Base-by-base conservation (phyloP, 1,140 invertebrate species). In the Polyergus mexicanus region DNA sequence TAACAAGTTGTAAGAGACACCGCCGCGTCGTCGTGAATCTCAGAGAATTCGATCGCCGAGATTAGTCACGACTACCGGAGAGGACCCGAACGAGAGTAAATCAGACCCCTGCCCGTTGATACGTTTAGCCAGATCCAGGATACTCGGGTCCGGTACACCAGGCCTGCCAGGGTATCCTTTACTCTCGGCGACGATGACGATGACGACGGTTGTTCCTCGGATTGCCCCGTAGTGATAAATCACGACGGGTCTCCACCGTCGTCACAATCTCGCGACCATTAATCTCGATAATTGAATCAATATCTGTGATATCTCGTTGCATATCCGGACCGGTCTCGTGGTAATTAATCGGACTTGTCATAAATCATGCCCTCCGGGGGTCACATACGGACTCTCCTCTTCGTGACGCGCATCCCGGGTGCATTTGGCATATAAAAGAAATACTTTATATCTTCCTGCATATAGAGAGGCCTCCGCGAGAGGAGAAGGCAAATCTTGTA, bases 261-360 rank as follows among this genome's bases (percentile, higher is more conserved):
- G 89, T 92, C 91, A 66, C 88, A 89, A 88, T 88, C 85, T 83
- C 44, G 60, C 77, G 51, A 72, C 90, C 88, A 92, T 92, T 92
- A 92, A 92, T 92, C 92, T 93, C 91, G 87, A 91, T 92, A 92
- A 93, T 92, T 91, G 91, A 93, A 92, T 93, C 91, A 92, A 93
- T 92, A 93, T 92, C 87, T 75, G 88, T 86, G 87, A 86, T 91
- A 91, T 84, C 88, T 88, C 78, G 62, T 85, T 85, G 86, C 81
- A 74, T 88, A 89, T 92, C 87, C 88, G 84, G 88, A 13, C 71
- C 62, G 58, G 58, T 75, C 85, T 81, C 85, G 71, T 87, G 86
- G 65, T 93, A 92, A 93, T 93, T 92, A 92, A 84, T 84, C 44
- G 54, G 41, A 56, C 65, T 84, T 65, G 72, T 90, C 91, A 92